These are phyloP conservation scores for Halcyon malimbica DNA, from an alignment of 2,113 vertebrate species.

Conservation along the genomic window DNA sequence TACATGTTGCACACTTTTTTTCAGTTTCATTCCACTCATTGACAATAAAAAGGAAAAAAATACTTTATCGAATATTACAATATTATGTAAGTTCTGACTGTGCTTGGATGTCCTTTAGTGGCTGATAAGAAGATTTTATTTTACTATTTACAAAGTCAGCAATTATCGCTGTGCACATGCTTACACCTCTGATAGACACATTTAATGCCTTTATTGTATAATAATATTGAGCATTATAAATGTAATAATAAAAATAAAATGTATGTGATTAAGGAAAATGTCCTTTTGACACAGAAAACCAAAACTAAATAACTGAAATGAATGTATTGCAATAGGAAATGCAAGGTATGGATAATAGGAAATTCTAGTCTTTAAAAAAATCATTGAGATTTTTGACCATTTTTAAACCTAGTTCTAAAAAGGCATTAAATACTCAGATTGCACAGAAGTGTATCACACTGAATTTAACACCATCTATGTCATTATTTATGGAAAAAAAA, in stretches of 20 bases:
- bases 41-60: neutral
- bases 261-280: neutral
- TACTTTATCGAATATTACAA: neutral
- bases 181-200: neutral
- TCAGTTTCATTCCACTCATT: neutral
- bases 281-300: neutral
- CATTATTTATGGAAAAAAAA: neutral
- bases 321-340: neutral
- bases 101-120: neutral
- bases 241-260: neutral
- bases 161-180: neutral
- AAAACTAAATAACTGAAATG: neutral
- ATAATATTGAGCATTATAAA: neutral
- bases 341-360: neutral
- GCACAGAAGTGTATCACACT: neutral
- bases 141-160: neutral
- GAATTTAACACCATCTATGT: neutral
- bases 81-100: neutral
- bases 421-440: neutral
- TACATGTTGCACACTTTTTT: neutral
- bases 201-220: neutral
- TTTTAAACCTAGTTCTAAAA: neutral
- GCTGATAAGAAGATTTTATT: neutral
- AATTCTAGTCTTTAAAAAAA: neutral
- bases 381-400: neutral